Base-by-base conservation (phyloP, 2,797 vertebrate genomes). In the Hephaestus fuliginosus region DNA sequence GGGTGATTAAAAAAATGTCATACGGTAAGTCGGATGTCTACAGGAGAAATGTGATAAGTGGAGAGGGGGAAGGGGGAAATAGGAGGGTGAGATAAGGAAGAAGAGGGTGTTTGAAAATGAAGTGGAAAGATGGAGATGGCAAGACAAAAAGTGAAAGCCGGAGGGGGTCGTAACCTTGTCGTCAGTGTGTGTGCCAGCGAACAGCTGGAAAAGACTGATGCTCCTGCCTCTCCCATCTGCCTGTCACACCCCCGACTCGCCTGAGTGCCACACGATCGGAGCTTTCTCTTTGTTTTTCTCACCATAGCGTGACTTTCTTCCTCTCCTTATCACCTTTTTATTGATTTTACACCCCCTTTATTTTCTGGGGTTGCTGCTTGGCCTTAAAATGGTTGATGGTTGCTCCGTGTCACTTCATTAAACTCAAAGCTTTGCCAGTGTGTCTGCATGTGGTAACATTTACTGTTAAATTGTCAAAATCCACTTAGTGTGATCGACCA, bases 121-220 rank as follows among this genome's bases (percentile, higher is more conserved):
- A 72, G 66, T 13, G 52, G 43, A 81, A 76, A 81, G 51, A 52
- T 15, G 14, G 22, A 53, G 2, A 48, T 25, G 36, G 46, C 44
- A 36, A 48, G 61, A 75, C 49, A 74, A 70, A 78, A 80, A 66
- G 46, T 12, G 28, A 65, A 69, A 66, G 71, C 41, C 33, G 36
- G 73, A 61, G 18, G 60, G 60, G 84, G 77, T 91, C 8, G 20
- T 60, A 77, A 85, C 86, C 80, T 87, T 88, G 84, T 77, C 60
- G 41, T 85, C 65, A 12, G 65, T 60, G 86, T 70, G 71, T 83
- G 83, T 78, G 83, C 62, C 84, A 87, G 70, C 60, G 7, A 90
- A 84, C 89, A 89, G 80, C 90, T 90, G 87, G 82, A 83, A 78
- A 70, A 76, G 78, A 85, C 84, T 22, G 77, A 84, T 55, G 80